Percentiles rank a stretch among this genome's conserved stretches.
Conservation (phyloP, 2,113 vertebrate genomes). For the Ptychochromis oligacanthus region DNA sequence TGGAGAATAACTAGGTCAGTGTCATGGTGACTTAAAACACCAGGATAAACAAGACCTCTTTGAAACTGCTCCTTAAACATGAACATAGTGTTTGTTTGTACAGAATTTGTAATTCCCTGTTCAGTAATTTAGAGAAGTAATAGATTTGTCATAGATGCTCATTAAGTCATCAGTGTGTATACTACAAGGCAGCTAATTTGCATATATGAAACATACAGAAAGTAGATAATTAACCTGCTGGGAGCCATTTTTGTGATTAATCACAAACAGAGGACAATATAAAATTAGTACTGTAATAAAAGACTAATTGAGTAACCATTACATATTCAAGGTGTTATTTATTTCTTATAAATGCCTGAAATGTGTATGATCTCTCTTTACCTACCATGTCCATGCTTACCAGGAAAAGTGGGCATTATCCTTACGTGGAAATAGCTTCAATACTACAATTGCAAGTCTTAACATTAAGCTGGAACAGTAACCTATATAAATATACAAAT, state of each 20-base stretch:
- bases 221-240: slow-evolving; percentile 70
- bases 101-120: slow-evolving; percentile 50
- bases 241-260: slow-evolving; percentile 71
- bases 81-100: slow-evolving; percentile 39
- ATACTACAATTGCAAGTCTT: background rate
- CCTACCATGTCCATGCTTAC: background rate
- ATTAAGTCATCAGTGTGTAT: slow-evolving; percentile 65
- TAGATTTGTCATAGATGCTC: slow-evolving; percentile 58
- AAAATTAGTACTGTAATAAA: slow-evolving; percentile 63
- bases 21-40: background rate
- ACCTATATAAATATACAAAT: background rate
- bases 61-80: slow-evolving; percentile 7
- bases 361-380: background rate
- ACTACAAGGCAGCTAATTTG: slow-evolving; percentile 62
- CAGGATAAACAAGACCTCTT: background rate
- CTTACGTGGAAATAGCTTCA: background rate
- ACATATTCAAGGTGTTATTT: slow-evolving; percentile 24
- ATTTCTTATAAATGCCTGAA: background rate
- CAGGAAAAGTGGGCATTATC: background rate
- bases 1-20: slow-evolving; percentile 48
- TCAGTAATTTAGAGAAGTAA: slow-evolving; percentile 57
- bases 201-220: slow-evolving; percentile 62
- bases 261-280: slow-evolving; percentile 44
- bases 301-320: slow-evolving; percentile 52
- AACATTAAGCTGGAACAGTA: background rate